Evolutionary conservation across 2,113 vertebrate species (phyloP), one percentile per base, ranked within the genome.

Genomic region (Peromyscus leucopus): DNA sequence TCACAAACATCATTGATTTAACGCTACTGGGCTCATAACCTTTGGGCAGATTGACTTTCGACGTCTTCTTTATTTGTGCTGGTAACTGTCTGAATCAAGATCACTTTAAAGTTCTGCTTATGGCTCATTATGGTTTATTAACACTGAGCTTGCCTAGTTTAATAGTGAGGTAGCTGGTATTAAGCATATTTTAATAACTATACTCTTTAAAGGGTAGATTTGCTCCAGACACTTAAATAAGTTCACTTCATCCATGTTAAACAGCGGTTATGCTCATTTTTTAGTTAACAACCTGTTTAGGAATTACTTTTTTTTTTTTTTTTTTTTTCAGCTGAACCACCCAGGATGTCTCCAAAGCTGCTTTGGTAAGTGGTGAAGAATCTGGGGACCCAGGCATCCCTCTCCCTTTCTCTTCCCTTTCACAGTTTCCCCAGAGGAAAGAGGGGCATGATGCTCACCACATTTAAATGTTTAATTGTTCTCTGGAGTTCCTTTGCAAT

Each of bases 401-500:
- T 46, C 57, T 26, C 36, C 2, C 0, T 42, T 39, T 72, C 31
- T 67, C 74, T 79, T 55, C 22, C 24, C 51, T 61, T 88, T 71
- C 46, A 76, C 39, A 72, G 36, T 39, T 83, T 48, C 39, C 75
- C 90, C 13, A 15, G 84, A 78, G 91, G 31, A 91, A 48, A 82
- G 63, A 85, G 74, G 51, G 78, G 39, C 21, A 17, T 0, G 86
- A 65, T 39, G 82, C 42, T 96, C 72, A 36, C 89, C 36, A 89
- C 15, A 46, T 89, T 89, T 79, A 92, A 83, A 95, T 65, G 67
- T 86, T 91, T 89, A 89, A 94, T 76, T 36, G 84, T 65, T 51
- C 95, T 75, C 95, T 51, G 72, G 85, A 91, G 95, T 91, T 89
- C 86, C 86, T 94, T 79, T 26, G 83, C 87, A 96, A 91, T 96